A percentile compares a stretch with the other conserved stretches of the same genome.
phyloP scores from a whole-genome alignment of 2,888 invertebrate genomes.

The Helobdella robusta region DNA sequence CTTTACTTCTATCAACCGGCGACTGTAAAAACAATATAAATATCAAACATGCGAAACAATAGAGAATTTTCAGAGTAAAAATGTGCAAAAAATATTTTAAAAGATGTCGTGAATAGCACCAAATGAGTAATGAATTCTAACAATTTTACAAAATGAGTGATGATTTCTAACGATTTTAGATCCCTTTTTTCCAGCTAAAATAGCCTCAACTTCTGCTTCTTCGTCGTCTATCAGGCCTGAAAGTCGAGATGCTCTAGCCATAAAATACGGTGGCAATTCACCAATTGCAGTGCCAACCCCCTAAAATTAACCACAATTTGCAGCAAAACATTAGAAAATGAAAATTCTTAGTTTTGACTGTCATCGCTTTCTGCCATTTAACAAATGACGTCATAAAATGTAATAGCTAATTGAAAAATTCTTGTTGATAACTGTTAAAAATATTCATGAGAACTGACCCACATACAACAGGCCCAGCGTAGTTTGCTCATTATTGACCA shows the following conservation, averaged over 20 bases:
- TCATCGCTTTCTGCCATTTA: too few species aligned
- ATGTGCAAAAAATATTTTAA: background rate
- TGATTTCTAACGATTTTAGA: background rate
- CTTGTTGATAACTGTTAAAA: too few species aligned
- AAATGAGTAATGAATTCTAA: background rate
- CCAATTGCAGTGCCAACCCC: conserved; percentile 83
- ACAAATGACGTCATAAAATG: too few species aligned
- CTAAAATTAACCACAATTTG: conserved; percentile 37
- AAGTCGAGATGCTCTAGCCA: conserved; percentile 74
- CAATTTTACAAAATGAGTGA: background rate
- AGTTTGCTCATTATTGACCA: conserved; percentile 85
- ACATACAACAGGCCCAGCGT: conserved; percentile 25
- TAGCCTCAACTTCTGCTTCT: conserved; percentile 46
- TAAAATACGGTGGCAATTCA: conserved; percentile 96
- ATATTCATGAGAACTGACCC: too few species aligned
- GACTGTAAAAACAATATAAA: background rate
- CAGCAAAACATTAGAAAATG: too few species aligned
- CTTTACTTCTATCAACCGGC: conserved; percentile 66
- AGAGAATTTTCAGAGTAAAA: background rate
- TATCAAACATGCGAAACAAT: background rate
- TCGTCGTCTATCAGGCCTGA: conserved; percentile 52
- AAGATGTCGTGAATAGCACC: background rate
- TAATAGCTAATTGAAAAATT: too few species aligned
- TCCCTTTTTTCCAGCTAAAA: too few species aligned
- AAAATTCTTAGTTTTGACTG: too few species aligned